Evolutionary conservation across 2,797 vertebrate genomes (phyloP), one percentile per base, ranked within the genome.

Genomic region (Anabacerthia variegaticeps): DNA sequence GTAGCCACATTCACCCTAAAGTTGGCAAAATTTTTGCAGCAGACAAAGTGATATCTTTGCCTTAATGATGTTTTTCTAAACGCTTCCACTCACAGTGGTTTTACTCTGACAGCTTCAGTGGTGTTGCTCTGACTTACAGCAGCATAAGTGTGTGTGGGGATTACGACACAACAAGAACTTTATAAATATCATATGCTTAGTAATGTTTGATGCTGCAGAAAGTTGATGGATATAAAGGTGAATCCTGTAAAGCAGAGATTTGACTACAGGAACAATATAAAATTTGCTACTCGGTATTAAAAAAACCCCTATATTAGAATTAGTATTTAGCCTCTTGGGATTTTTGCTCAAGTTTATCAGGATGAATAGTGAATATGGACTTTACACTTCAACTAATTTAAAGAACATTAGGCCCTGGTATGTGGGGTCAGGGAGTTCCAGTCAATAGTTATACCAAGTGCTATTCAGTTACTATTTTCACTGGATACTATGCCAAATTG

Each of bases 41-140:
- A 82, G 89, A 91, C 86, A 96, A 87, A 94, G 93, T 68, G 78
- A 37, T 77, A 91, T 74, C 92, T 95, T 93, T 85, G 68, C 85
- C 61, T 78, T 41, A 12, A 48, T 61, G 71, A 80, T 58, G 52
- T 71, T 52, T 80, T 56, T 66, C 73, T 80, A 54, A 73, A 83
- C 80, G 85, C 56, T 86, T 92, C 68, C 72, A 85, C 48, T 79
- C 78, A 87, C 24, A 30, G 24, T 43, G 22, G 28, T 49, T 90
- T 85, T 89, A 16, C 34, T 80, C 61, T 67, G 54, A 56, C 37
- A 91, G 10, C 34, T 26, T 79, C 14, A 28, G 36, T 18, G 52
- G 27, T 16, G 37, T 80, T 79, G 23, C 41, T 91, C 87, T 85
- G 81, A 37, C 4, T 95, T 61, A 46, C 17, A 87, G 43, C 39